A percentile compares a stretch with the other conserved stretches of the same genome.
phyloP scores from a whole-genome alignment of 1,140 invertebrate species.

The Drosophila yakuba region DNA sequence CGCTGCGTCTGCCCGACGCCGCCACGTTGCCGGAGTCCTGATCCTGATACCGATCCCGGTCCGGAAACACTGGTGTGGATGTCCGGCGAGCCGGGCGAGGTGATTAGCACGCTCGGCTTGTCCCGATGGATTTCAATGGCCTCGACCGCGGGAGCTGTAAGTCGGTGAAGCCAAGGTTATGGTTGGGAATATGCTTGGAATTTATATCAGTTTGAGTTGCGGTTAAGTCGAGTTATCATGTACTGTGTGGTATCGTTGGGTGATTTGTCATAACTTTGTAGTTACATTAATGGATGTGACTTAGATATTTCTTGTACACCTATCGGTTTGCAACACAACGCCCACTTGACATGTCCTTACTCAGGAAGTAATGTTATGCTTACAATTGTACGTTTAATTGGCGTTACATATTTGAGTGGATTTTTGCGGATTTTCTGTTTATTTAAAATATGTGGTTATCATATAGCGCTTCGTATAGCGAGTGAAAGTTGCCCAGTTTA shows the following conservation, averaged over 20 bases:
- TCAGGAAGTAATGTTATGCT: too few species aligned
- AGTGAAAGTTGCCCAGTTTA: too few species aligned
- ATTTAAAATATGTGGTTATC: too few species aligned
- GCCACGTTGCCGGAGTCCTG: constrained; percentile 69
- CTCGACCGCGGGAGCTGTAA: constrained; percentile 62
- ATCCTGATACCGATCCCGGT: constrained; percentile 63
- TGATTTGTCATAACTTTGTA: neutral
- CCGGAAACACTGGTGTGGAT: constrained; percentile 85
- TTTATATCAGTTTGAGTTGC: neutral
- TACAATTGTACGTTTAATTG: too few species aligned
- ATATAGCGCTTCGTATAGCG: too few species aligned
- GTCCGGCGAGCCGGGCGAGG: constrained; percentile 94
- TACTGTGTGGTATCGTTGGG: constrained; percentile 4
- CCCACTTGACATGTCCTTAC: too few species aligned
- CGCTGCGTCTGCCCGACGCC: constrained; percentile 54
- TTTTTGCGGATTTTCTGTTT: too few species aligned
- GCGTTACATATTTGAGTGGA: too few species aligned
- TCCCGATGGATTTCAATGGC: constrained; percentile 86
- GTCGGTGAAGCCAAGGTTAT: neutral
- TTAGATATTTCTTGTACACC: neutral
- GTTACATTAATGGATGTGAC: constrained; percentile 7
- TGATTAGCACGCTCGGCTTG: constrained; percentile 93
- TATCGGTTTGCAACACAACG: neutral
- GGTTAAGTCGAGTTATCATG: constrained; percentile 3
- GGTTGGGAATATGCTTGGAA: neutral